Conservation (phyloP, 2,113 vertebrate genomes). For the Dasypus novemcinctus region DNA sequence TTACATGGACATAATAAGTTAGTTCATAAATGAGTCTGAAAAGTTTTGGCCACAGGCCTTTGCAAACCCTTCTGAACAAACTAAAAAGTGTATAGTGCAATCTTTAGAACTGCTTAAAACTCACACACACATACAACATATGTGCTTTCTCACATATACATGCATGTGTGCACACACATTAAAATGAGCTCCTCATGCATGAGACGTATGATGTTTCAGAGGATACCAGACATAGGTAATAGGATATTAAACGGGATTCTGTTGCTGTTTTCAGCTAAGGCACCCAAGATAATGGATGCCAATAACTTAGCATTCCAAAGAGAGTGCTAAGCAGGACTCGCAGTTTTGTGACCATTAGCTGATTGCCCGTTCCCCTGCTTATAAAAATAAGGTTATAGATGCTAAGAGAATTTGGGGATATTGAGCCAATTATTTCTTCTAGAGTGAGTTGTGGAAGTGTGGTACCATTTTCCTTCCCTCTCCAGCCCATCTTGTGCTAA, state of each 20-base stretch:
- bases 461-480: neutral
- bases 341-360: neutral
- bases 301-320: neutral
- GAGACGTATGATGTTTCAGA: slow-evolving; percentile 25
- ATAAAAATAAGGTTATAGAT: neutral
- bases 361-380: neutral
- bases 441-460: neutral
- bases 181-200: neutral
- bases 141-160: neutral
- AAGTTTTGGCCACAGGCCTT: neutral
- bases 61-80: slow-evolving; percentile 42
- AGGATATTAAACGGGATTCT: neutral
- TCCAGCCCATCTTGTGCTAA: neutral
- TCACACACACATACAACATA: neutral
- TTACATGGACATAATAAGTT: neutral
- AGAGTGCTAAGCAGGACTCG: neutral
- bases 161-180: neutral
- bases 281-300: neutral
- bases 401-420: neutral
- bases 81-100: slow-evolving; percentile 42
- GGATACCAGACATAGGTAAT: neutral
- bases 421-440: slow-evolving; percentile 2
- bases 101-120: slow-evolving; percentile 49
- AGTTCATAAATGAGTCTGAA: slow-evolving; percentile 30
- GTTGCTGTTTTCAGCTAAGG: slow-evolving; percentile 28